A percentile compares a stretch with the other conserved stretches of the same genome.
Evolutionary conservation across 2,797 vertebrate genomes (phyloP).

Genomic region (Gorsachius magnificus): DNA sequence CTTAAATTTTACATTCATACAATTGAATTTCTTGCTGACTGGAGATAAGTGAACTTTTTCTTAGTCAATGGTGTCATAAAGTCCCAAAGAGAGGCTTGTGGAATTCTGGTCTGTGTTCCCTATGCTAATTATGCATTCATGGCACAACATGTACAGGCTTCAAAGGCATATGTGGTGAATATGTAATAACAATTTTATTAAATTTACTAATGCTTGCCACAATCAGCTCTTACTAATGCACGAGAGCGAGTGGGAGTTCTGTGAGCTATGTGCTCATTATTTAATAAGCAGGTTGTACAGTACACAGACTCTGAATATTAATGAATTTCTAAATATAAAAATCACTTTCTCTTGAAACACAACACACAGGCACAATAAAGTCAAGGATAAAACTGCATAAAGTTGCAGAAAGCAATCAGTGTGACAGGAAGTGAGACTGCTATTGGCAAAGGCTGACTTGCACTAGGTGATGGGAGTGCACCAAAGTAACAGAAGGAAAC

Average conservation of each 20-base stretch:
- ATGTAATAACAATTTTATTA: constrained; percentile 56
- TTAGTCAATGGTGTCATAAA: not conserved
- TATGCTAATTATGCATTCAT: constrained; percentile 1
- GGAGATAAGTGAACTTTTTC: constrained; percentile 1
- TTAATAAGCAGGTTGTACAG: constrained; percentile 43
- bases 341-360: not conserved
- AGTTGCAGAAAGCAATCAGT: not conserved
- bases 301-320: constrained; percentile 46
- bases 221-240: constrained; percentile 20
- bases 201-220: constrained; percentile 41
- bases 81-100: not conserved
- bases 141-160: not conserved
- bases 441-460: not conserved
- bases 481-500: not conserved
- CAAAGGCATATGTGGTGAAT: constrained; percentile 19
- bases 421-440: not conserved
- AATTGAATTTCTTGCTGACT: constrained; percentile 28
- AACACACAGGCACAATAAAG: not conserved
- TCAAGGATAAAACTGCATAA: constrained; percentile 19
- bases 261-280: constrained; percentile 36
- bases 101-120: constrained; percentile 6
- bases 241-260: constrained; percentile 14
- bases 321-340: constrained; percentile 57
- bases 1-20: not conserved
- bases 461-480: not conserved